A percentile compares a stretch with the other conserved stretches of the same genome.
phyloP scores from a whole-genome alignment of 2,888 invertebrate genomes.

The Harpagoxenus sublaevis region DNA sequence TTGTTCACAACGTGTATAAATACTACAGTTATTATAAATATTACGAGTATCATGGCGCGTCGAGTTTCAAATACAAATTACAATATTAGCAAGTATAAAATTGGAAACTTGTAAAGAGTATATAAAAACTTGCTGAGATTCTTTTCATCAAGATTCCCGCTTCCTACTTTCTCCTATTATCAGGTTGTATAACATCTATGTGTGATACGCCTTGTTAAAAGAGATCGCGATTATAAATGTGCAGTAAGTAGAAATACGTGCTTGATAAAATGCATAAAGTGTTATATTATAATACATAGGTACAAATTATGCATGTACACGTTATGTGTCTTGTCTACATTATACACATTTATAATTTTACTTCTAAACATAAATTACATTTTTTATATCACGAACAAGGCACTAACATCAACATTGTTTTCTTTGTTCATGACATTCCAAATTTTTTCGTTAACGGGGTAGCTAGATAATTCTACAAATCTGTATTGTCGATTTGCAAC shows the following conservation, averaged over 20 bases:
- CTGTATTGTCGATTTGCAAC: constrained; percentile 65
- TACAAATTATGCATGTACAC: constrained; percentile 51
- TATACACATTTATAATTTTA: constrained; percentile 72
- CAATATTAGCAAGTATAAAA: constrained; percentile 86
- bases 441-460: constrained; percentile 68
- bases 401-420: constrained; percentile 70
- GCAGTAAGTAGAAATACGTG: constrained; percentile 51
- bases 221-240: constrained; percentile 66
- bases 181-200: constrained; percentile 15
- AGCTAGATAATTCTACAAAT: constrained; percentile 63
- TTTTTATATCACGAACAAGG: constrained; percentile 62
- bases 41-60: constrained; percentile 24
- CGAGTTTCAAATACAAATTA: constrained; percentile 70
- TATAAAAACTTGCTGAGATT: constrained; percentile 71
- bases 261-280: constrained; percentile 62
- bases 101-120: constrained; percentile 80
- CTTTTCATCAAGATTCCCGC: constrained; percentile 65
- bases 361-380: constrained; percentile 64
- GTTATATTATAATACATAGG: constrained; percentile 53
- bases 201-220: constrained; percentile 46
- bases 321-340: constrained; percentile 59
- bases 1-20: constrained; percentile 13
- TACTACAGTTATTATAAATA: constrained; percentile 28
- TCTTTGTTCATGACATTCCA: constrained; percentile 56
- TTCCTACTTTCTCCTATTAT: constrained; percentile 35